Evolutionary conservation across 2,797 vertebrate species (phyloP).

Genomic region (Amphiprion clarkii): DNA sequence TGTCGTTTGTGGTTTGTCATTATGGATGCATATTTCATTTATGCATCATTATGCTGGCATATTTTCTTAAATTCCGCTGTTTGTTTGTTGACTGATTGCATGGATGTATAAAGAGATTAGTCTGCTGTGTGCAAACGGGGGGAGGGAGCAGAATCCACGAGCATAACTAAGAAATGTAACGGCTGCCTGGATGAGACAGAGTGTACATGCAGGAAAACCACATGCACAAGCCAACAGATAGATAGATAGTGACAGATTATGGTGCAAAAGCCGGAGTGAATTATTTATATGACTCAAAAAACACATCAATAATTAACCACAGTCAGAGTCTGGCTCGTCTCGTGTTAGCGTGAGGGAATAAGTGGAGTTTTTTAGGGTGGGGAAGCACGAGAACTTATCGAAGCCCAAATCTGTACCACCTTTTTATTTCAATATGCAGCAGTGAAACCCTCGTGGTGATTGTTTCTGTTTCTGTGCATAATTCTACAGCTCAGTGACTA

Average conservation of each 20-base stretch:
- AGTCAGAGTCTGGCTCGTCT: constrained; percentile 57
- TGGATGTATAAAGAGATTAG: constrained; percentile 65
- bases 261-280: constrained; percentile 72
- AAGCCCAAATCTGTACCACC: constrained; percentile 4
- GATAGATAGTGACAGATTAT: constrained; percentile 68
- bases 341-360: constrained; percentile 48
- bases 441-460: constrained; percentile 37
- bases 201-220: constrained; percentile 27
- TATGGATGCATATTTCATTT: constrained; percentile 1
- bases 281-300: constrained; percentile 77
- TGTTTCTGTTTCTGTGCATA: constrained; percentile 33
- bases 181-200: constrained; percentile 13
- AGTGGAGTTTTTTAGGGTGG: constrained; percentile 19
- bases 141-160: constrained; percentile 50
- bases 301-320: constrained; percentile 79
- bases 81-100: constrained; percentile 42
- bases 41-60: neutral
- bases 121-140: constrained; percentile 49
- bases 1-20: constrained; percentile 22
- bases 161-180: constrained; percentile 41
- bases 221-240: constrained; percentile 25
- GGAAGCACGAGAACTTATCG: neutral
- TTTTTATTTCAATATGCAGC: neutral
- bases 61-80: neutral
- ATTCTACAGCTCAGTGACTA: constrained; percentile 80